Percentiles rank a stretch among this genome's conserved stretches.
These are phyloP conservation scores for Pachycephus smyrnensis DNA, from an alignment of 2,888 invertebrate genomes.

Conservation along the genomic window DNA sequence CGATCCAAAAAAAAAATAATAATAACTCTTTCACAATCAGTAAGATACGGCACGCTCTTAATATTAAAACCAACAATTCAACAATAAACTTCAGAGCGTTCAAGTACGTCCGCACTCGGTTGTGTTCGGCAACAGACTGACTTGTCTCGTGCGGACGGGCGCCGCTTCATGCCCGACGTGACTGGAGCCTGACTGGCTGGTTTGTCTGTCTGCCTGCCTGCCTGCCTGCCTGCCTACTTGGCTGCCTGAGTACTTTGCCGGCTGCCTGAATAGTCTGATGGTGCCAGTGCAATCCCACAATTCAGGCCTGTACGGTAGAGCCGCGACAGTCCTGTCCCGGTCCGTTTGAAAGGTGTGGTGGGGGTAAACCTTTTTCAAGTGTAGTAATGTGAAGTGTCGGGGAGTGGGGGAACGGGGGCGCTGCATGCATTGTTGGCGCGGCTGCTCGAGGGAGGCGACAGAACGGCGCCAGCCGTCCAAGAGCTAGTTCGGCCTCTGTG, in stretches of 20 bases:
- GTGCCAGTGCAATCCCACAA: constrained; percentile 12
- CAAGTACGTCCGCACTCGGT: constrained; percentile 28
- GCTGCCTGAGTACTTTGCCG: constrained; percentile 3
- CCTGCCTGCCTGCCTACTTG: constrained; percentile 8
- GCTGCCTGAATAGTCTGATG: constrained; percentile 2
- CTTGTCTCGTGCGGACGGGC: constrained; percentile 39
- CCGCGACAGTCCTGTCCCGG: constrained; percentile 8
- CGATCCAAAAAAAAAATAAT: neutral
- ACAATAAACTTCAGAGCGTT: neutral
- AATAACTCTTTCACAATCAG: neutral
- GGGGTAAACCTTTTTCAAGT: constrained; percentile 2
- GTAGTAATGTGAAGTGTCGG: neutral
- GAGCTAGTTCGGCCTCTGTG: constrained; percentile 45
- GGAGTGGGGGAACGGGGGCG: constrained; percentile 8
- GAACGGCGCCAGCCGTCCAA: constrained; percentile 55
- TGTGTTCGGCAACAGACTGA: constrained; percentile 54
- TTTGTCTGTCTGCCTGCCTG: neutral
- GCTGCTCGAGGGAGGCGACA: constrained; percentile 51
- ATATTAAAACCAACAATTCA: neutral
- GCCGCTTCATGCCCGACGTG: constrained; percentile 32
- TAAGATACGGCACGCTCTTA: neutral
- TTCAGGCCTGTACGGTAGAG: constrained; percentile 8
- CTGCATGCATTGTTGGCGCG: constrained; percentile 52
- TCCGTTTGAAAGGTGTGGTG: neutral
- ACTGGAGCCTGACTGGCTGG: constrained; percentile 35